Evolutionary conservation across 2,888 invertebrate genomes (phyloP).

Genomic region (Tachystola acroxantha): DNA sequence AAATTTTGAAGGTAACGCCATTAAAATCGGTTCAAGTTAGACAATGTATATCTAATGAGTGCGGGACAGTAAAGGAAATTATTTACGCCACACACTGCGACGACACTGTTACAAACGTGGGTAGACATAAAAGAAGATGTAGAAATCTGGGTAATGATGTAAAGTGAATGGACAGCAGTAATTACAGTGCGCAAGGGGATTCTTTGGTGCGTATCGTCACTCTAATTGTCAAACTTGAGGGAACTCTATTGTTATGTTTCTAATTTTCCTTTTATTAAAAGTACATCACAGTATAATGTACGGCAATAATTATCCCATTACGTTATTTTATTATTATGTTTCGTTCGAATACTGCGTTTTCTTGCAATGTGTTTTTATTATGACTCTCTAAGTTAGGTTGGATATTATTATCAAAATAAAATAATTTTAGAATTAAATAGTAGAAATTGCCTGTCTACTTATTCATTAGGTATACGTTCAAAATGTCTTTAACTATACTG

Average conservation of each 20-base stretch:
- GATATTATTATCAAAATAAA: no score
- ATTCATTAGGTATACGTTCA: no score
- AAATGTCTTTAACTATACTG: no score
- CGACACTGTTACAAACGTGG: constrained; percentile 50
- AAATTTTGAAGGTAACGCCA: constrained; percentile 56
- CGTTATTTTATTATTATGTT: no score
- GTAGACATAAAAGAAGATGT: constrained; percentile 62
- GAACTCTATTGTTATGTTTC: constrained; percentile 26
- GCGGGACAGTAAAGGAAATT: constrained; percentile 59
- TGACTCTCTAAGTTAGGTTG: no score
- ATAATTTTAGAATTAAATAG: no score
- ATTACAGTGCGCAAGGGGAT: constrained; percentile 56
- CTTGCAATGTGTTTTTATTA: no score
- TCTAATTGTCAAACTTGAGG: constrained; percentile 51
- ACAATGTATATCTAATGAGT: constrained; percentile 67
- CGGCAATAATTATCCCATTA: no score
- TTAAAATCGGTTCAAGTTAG: constrained; percentile 55
- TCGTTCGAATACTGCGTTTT: no score
- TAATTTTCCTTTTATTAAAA: constrained; percentile 19
- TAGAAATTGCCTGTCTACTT: no score
- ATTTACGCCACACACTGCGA: constrained; percentile 68
- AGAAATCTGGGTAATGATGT: constrained; percentile 66
- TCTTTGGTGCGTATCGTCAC: constrained; percentile 65
- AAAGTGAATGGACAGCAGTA: constrained; percentile 72
- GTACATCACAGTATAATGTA: background rate